A percentile compares a stretch with the other conserved stretches of the same genome.
Evolutionary conservation across 1,140 invertebrate species (phyloP).

Genomic region (Drosophila ogumai): DNA sequence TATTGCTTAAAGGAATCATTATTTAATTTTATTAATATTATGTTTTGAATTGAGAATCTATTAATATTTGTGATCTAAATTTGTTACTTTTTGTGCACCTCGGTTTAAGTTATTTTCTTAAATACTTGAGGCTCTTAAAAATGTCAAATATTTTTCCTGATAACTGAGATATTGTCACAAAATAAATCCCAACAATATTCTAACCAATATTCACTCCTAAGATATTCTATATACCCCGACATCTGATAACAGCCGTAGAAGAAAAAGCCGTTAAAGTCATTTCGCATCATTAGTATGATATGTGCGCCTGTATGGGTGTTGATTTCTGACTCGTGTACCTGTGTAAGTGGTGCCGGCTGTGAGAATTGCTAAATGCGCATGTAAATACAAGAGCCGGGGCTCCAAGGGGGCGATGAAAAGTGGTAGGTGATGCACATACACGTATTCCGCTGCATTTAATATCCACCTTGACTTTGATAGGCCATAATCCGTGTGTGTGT

Average conservation of each 20-base stretch:
- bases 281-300: constrained; percentile 84
- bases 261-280: constrained; percentile 80
- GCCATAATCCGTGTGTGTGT: constrained; percentile 52
- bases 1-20: not conserved
- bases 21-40: not conserved
- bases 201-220: not conserved
- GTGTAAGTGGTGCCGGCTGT: constrained; percentile 50
- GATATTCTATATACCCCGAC: constrained; percentile 29
- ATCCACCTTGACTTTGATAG: constrained; percentile 83
- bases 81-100: no score
- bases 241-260: not conserved
- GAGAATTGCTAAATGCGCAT: constrained; percentile 73
- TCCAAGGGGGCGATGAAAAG: not conserved
- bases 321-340: constrained; percentile 53
- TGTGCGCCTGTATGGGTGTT: constrained; percentile 72
- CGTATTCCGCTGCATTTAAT: constrained; percentile 74
- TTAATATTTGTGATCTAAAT: not conserved
- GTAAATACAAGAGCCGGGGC: constrained; percentile 34
- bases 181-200: no score
- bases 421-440: constrained; percentile 40
- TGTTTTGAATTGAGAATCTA: not conserved
- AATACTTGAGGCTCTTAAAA: not conserved
- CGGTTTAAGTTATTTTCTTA: not conserved
- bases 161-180: not conserved
- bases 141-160: no score